Base-by-base conservation (phyloP, 2,888 invertebrate species). In the Trichogramma dendrolimi region DNA sequence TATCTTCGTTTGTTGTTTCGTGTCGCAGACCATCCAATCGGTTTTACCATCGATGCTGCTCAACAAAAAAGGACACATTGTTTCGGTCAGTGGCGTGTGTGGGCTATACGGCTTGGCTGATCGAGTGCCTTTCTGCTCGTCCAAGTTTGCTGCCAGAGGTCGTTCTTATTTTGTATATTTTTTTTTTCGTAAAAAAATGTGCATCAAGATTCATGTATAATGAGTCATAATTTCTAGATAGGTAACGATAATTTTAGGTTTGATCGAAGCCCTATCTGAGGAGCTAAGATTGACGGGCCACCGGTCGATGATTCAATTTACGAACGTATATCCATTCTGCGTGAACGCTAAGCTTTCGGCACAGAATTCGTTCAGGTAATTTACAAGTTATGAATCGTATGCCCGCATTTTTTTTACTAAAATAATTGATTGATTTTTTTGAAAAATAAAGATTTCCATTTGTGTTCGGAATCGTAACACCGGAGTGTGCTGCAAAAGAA, bases 261-360 rank as follows among this genome's bases (percentile, higher is more conserved):
- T 77, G 5, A 78, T 77, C 74, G 75, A 76, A 51, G 71, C 72
- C 5, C 68, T 78, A 8, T 65, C 66, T 38, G 77, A 77, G 53
- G 77, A 77, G 57, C 44, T 76, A 6, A 63, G 72, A 46, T 52
- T 68, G 46, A 58, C 69, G 4, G 54, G 53, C 1, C 64, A 58
- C n/a, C 61, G 66, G 10, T 51, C 67, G 1, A 59, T 69, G 6
- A 71, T 86, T 56, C 74, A 80, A 52, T 79, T 83, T 50, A 84
- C 85, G 1, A 83, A 82, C 1, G 77, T 85, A n/a, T 84, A 83
- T 71, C 85, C 85, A 1, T 82, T 82, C 70, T 82, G 83, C 66
- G 79, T 82, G 27, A 27, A 27, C 27, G 27, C 27, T 27, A 27
- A 27, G 27, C 27, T 27, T 27, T 27, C 27, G 27, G 27, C 27